phyloP scores from a whole-genome alignment of 2,888 invertebrate species.

The Acrobasis consociella region DNA sequence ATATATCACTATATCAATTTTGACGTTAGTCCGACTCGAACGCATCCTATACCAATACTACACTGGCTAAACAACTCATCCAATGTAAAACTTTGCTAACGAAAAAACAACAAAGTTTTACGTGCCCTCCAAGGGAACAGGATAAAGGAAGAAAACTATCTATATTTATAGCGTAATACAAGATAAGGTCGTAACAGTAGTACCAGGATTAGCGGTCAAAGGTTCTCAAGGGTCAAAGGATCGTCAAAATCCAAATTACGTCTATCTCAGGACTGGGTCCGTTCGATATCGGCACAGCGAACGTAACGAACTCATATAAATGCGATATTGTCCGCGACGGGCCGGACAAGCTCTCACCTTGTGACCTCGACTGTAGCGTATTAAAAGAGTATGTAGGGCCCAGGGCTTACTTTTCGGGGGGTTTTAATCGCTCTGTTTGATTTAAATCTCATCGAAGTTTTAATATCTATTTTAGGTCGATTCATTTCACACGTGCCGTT shows the following conservation, averaged over 20 bases:
- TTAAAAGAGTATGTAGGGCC: neutral
- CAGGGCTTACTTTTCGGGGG: neutral
- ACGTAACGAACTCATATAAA: conserved; percentile 63
- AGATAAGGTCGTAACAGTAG: conserved; percentile 24
- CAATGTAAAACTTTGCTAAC: conserved; percentile 12
- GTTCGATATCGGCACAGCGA: conserved; percentile 47
- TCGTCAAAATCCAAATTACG: conserved; percentile 49
- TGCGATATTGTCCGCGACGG: conserved; percentile 53
- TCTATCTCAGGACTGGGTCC: conserved; percentile 38
- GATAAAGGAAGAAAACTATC: conserved; percentile 1
- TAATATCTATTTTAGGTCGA: no score
- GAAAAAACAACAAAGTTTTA: conserved; percentile 18
- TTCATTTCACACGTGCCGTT: no score
- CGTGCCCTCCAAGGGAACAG: conserved; percentile 15
- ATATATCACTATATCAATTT: neutral
- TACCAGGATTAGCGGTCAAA: conserved; percentile 38
- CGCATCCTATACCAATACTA: conserved; percentile 15
- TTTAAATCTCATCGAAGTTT: no score
- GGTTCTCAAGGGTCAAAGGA: conserved; percentile 44
- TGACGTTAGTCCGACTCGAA: neutral
- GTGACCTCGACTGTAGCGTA: conserved; percentile 42
- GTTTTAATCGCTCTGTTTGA: no score
- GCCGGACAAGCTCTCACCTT: conserved; percentile 44
- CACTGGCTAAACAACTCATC: conserved; percentile 14
- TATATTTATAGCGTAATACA: conserved; percentile 17